These are phyloP conservation scores for Protobothrops mucrosquamatus DNA, from an alignment of 2,113 vertebrate genomes.

Conservation along the genomic window DNA sequence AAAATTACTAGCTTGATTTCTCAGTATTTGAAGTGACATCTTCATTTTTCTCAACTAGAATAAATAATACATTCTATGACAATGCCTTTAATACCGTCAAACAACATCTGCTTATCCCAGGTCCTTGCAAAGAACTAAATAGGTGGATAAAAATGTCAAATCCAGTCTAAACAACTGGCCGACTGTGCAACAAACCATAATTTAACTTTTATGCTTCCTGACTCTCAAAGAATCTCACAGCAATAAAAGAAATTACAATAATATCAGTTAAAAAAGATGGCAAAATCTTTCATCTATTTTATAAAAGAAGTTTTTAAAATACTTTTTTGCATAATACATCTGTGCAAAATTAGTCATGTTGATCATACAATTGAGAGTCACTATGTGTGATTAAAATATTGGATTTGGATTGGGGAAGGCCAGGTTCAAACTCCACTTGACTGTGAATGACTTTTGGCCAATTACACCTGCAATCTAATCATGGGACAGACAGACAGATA, in stretches of 20 bases:
- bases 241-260: not conserved
- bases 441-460: not conserved
- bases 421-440: not conserved
- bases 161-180: not conserved
- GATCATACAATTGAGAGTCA: constrained; percentile 23
- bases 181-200: not conserved
- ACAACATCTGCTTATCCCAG: not conserved
- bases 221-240: not conserved
- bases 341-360: constrained; percentile 45
- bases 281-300: not conserved
- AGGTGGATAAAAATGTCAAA: not conserved
- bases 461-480: not conserved
- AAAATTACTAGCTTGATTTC: not conserved
- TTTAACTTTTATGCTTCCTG: not conserved
- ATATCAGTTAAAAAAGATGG: not conserved
- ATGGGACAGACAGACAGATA: not conserved
- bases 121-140: not conserved
- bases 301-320: constrained; percentile 14
- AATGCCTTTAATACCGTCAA: not conserved
- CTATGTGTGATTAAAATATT: not conserved
- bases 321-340: constrained; percentile 35
- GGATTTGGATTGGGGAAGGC: not conserved
- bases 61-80: not conserved
- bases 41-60: not conserved
- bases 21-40: not conserved